These are phyloP conservation scores for Drosophila bipectinata DNA, from an alignment of 1,140 invertebrate species.

Conservation along the genomic window DNA sequence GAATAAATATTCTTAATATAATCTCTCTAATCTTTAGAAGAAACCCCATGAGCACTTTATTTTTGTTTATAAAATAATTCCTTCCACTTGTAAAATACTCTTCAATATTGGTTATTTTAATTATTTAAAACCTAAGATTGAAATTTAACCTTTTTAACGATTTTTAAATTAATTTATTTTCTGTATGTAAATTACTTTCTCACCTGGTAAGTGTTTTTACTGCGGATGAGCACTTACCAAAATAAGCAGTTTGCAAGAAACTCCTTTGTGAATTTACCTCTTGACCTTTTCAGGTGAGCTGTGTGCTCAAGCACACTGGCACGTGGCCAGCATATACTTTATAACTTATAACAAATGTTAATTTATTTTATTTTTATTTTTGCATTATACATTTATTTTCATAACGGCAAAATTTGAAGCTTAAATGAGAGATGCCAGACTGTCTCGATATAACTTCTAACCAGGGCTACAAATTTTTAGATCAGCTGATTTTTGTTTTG, in stretches of 20 bases:
- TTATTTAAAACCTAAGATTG: too few relatives aligned
- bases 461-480: conserved; percentile 6
- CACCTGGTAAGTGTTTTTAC: background rate
- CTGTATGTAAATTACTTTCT: too few relatives aligned
- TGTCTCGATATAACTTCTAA: accelerated
- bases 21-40: too few relatives aligned
- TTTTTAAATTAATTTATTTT: too few relatives aligned
- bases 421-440: conserved; percentile 13
- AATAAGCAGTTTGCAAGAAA: conserved; percentile 4
- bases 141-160: too few relatives aligned
- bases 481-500: conserved; percentile 52
- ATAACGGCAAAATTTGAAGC: background rate
- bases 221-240: background rate
- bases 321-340: background rate
- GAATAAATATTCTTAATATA: too few relatives aligned
- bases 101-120: too few relatives aligned
- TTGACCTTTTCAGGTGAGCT: conserved; percentile 26
- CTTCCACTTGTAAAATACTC: too few relatives aligned
- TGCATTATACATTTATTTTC: background rate
- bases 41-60: too few relatives aligned
- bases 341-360: background rate
- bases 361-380: background rate
- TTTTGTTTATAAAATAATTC: too few relatives aligned
- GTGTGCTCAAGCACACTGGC: background rate
- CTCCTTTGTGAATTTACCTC: background rate